These are phyloP conservation scores for Acipenser ruthenus DNA, from an alignment of 2,797 vertebrate genomes.

Conservation along the genomic window DNA sequence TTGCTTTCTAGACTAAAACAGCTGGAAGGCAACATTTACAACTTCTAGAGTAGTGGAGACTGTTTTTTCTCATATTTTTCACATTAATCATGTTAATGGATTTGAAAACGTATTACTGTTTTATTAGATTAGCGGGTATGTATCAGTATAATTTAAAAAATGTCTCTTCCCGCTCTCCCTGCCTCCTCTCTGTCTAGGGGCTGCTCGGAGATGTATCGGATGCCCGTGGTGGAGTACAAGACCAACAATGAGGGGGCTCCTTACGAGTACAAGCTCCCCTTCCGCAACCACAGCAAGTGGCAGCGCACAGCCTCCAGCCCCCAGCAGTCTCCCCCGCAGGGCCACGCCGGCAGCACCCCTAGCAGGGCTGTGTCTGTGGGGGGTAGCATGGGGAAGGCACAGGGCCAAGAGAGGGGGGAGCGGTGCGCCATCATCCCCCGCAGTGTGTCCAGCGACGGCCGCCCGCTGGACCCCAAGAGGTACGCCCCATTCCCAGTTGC, in stretches of 20 bases:
- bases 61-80: too few species aligned
- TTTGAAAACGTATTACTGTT: too few species aligned
- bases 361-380: slow-evolving; percentile 69
- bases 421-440: slow-evolving; percentile 74
- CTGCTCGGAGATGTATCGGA: slow-evolving; percentile 89
- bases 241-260: slow-evolving; percentile 85
- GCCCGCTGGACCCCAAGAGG: slow-evolving; percentile 81
- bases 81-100: too few species aligned
- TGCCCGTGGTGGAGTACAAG: slow-evolving; percentile 95
- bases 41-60: too few species aligned
- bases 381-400: slow-evolving; percentile 69
- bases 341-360: slow-evolving; percentile 56
- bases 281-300: slow-evolving; percentile 88
- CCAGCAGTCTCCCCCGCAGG: slow-evolving; percentile 70
- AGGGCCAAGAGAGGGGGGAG: slow-evolving; percentile 58
- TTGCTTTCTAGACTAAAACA: too few species aligned
- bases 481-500: slow-evolving; percentile 21
- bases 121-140: too few species aligned
- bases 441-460: slow-evolving; percentile 90
- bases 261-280: slow-evolving; percentile 91
- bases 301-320: slow-evolving; percentile 75
- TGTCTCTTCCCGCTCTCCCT: not conserved
- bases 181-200: slow-evolving; percentile 59
- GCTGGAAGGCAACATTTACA: too few species aligned
- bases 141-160: too few species aligned